Evolutionary conservation across 2,113 vertebrate genomes (phyloP), one percentile per base, ranked within the genome.

Genomic region (Albula goreensis): DNA sequence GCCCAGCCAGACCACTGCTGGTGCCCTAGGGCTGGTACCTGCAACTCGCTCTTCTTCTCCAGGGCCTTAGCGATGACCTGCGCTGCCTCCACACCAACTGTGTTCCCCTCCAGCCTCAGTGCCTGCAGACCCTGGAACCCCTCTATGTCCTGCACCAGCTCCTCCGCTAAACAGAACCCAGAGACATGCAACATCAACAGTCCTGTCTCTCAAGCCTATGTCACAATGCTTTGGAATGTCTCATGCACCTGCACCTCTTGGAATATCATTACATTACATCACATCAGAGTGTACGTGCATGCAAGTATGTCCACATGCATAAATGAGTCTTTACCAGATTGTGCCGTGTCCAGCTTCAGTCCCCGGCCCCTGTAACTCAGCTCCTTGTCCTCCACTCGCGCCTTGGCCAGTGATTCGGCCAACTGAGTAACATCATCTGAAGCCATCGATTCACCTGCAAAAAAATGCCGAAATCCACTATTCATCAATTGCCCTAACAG

Each of bases 311-410:
- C 22, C 57, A 17, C 63, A 70, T 70, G 63, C 22, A 31, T 77
- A 5, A 9, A 84, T 52, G 48, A 48, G 52, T 50, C 66, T 96
- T 95, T 93, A 99, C 98, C 98, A 90, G 98, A 98, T 53, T 97
- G 89, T 0, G 97, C 97, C 57, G 97, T 97, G 88, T 99, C 96
- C 87, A 99, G 96, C 90, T 99, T 99, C 85, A 97, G 94, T 50
- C 96, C 96, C 90, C 96, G 96, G 87, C 97, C 98, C 94, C 98
- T 99, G 93, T 99, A 99, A 91, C 97, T 99, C 90, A 99, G 91
- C 90, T 98, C 97, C 88, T 96, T 96, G 0, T 96, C 97, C 0
- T 93, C 96, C 50, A 99, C 97, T 90, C 95, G 96, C n/a, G 97
- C 95, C 92, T 96, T 97, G 89, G 98, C 97, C 91, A 99, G 96